These are phyloP conservation scores for Arenaria interpres DNA, from an alignment of 2,113 vertebrate species.

Conservation along the genomic window DNA sequence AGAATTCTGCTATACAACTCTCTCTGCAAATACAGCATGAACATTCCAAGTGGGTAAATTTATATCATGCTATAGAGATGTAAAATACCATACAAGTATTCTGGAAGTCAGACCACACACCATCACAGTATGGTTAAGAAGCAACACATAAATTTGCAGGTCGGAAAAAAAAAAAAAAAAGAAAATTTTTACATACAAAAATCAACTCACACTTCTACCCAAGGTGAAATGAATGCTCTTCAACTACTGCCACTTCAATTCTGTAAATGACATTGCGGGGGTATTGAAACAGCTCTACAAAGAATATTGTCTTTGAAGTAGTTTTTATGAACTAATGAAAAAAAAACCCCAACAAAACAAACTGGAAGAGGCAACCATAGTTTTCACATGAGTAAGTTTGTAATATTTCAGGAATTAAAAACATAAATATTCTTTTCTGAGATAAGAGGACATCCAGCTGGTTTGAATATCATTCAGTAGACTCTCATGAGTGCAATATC, in stretches of 20 bases:
- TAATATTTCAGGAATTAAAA: neutral
- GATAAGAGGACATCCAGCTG: neutral
- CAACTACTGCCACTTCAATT: neutral
- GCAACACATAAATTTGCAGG: neutral
- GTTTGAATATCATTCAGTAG: neutral
- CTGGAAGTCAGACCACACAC: neutral
- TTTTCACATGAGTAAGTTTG: neutral
- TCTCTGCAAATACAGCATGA: neutral
- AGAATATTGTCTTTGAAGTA: neutral
- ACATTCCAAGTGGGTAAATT: neutral
- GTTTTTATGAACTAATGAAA: neutral
- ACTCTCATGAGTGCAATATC: neutral
- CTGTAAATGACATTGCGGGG: accelerated
- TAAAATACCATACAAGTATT: neutral
- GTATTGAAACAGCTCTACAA: neutral
- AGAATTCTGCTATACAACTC: neutral
- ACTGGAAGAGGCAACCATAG: neutral
- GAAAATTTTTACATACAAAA: neutral
- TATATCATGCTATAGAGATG: neutral
- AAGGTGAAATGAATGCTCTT: neutral
- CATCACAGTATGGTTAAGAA: neutral
- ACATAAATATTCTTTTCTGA: neutral
- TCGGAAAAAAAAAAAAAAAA: neutral
- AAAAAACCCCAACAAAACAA: neutral
- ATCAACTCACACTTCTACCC: neutral